A percentile compares a stretch with the other conserved stretches of the same genome.
Evolutionary conservation across 1,140 invertebrate species (phyloP).

Genomic region (Caenorhabditis remanei): DNA sequence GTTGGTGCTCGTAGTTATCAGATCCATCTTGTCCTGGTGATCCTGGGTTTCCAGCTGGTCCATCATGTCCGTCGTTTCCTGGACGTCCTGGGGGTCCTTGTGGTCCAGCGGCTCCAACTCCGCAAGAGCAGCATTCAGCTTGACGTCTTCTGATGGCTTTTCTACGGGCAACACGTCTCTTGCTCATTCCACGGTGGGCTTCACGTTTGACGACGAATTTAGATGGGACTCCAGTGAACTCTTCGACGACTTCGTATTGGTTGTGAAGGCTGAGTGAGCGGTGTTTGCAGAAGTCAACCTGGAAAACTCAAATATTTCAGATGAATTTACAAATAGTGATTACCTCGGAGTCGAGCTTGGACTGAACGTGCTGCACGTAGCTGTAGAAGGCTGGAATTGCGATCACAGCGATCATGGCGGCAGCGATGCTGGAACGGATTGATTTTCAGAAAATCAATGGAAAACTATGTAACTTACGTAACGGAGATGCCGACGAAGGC

Average conservation of each 20-base stretch:
- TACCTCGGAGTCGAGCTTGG: slow-evolving; percentile 69
- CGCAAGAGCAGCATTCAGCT: slow-evolving; percentile 61
- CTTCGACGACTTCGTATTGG: slow-evolving; percentile 65
- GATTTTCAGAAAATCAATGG: background rate
- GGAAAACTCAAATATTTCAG: background rate
- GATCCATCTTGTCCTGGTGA: slow-evolving; percentile 64
- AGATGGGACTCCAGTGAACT: slow-evolving; percentile 63
- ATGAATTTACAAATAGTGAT: too few species aligned
- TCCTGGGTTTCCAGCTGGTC: slow-evolving; percentile 66
- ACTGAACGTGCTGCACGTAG: slow-evolving; percentile 74
- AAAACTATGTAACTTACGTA: slow-evolving; percentile 40
- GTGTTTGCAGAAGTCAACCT: slow-evolving; percentile 73
- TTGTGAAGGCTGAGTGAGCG: slow-evolving; percentile 66
- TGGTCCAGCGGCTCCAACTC: slow-evolving; percentile 59
- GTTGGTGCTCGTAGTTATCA: slow-evolving; percentile 52
- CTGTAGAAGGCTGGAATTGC: slow-evolving; percentile 73
- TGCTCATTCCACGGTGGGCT: slow-evolving; percentile 55
- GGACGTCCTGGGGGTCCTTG: slow-evolving; percentile 66
- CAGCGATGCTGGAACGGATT: slow-evolving; percentile 65
- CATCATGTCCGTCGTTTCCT: slow-evolving; percentile 67
- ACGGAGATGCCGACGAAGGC: slow-evolving; percentile 71
- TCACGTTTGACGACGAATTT: slow-evolving; percentile 60
- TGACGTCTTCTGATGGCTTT: slow-evolving; percentile 49
- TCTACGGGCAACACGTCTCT: slow-evolving; percentile 40
- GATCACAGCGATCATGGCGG: slow-evolving; percentile 70